Evolutionary conservation across 2,888 invertebrate species (phyloP).

Genomic region (Netelia melanura): DNA sequence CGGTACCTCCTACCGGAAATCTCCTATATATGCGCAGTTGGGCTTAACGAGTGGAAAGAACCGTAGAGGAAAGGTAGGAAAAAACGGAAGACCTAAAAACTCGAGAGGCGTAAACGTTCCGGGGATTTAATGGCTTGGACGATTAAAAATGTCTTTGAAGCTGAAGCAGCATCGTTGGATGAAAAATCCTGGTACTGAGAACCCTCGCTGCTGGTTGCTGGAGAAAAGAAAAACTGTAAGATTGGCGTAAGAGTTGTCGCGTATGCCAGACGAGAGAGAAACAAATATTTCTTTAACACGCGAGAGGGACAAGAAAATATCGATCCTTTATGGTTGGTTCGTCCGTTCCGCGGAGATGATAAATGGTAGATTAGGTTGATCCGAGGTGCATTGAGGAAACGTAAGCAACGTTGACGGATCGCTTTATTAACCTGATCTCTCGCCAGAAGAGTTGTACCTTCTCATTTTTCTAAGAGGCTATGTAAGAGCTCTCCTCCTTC

Average conservation of each 20-base stretch:
- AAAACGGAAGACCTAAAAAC: slow-evolving; percentile 35
- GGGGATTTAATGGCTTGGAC: slow-evolving; percentile 59
- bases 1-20: slow-evolving; percentile 26
- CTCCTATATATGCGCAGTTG: slow-evolving; percentile 8
- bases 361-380: slow-evolving; percentile 66
- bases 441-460: slow-evolving; percentile 56
- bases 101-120: slow-evolving; percentile 31
- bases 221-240: not conserved
- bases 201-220: not conserved
- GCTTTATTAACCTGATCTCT: slow-evolving; percentile 79
- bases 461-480: slow-evolving; percentile 51
- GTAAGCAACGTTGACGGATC: slow-evolving; percentile 79
- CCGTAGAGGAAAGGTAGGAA: not conserved
- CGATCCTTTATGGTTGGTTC: not conserved
- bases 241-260: not conserved
- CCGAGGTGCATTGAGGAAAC: slow-evolving; percentile 31
- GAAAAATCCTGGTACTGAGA: not conserved
- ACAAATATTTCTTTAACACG: not conserved
- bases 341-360: slow-evolving; percentile 54
- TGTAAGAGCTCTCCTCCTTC: slow-evolving; percentile 11
- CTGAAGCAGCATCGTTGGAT: not conserved
- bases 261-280: too few species aligned
- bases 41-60: slow-evolving; percentile 9
- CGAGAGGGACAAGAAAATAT: not conserved
- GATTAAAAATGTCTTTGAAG: slow-evolving; percentile 57